Evolutionary conservation across 2,888 invertebrate species (phyloP), one percentile per base, ranked within the genome.

Genomic region (Campoplex nolae): DNA sequence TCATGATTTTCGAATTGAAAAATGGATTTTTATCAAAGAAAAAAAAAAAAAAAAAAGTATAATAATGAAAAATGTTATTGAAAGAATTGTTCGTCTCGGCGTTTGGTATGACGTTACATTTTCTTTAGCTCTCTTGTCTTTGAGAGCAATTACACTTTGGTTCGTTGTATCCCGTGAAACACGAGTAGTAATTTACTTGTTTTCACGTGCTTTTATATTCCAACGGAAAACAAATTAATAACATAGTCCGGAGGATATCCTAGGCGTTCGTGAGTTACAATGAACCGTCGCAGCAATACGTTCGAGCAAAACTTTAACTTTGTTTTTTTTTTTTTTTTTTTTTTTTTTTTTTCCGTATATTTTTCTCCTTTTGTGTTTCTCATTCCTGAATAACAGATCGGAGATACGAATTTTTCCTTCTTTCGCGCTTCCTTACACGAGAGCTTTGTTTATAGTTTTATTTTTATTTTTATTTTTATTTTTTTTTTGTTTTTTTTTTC

Each of bases 171-270:
- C 73, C 58, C 81, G 81, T 74, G 83, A 68, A 74, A 81, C 84
- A 77, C 86, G 84, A 86, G 83, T 83, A 74, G 86, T 45, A 86
- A 84, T 86, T 84, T 81, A 56, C 84, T 68, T 70, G 68, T 84
- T 86, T 76, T 84, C 77, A 75, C 76, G 73, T 76, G 77, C 62
- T 75, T 75, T 79, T 79, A 65, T 76, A 67, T 62, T 56, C 58
- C 56, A 80, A 56, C 65, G 84, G 58, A 86, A 86, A 84, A 84
- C 80, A 81, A 77, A 83, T 84, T 86, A 86, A 84, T 86, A 45
- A 79, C 80, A 83, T 71, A 54, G 54, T 75, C 48, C 42, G 56
- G 42, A 62, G 62, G 62, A 78, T 38, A 32, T 32, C 16, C 42
- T 45, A 51, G 28, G 54, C 54, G 51, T 38, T 23, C 48, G n/a